Evolutionary conservation across 1,140 invertebrate species (phyloP).

Genomic region (Lucilia cuprina): DNA sequence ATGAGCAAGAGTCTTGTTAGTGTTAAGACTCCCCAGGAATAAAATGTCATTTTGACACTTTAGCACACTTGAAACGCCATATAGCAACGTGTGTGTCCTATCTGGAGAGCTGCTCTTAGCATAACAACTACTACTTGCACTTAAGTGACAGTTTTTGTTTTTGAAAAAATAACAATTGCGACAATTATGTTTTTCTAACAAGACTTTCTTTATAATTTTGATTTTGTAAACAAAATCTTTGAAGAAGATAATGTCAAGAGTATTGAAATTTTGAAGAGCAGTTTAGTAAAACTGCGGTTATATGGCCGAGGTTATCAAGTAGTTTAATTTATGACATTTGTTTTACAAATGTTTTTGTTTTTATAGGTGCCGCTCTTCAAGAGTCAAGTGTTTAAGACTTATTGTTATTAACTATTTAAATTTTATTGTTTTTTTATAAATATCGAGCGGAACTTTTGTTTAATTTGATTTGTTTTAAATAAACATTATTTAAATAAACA

Average conservation of each 20-base stretch:
- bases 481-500: not conserved
- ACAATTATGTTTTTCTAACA: constrained; percentile 1
- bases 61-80: not conserved
- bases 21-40: constrained; percentile 15
- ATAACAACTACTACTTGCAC: not conserved
- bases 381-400: not conserved
- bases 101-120: not conserved
- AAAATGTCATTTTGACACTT: constrained; percentile 43
- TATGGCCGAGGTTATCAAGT: not conserved
- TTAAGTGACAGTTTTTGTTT: not conserved
- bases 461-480: not conserved
- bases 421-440: too few species aligned
- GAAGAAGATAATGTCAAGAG: not conserved
- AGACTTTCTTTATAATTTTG: not conserved
- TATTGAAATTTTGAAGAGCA: not conserved
- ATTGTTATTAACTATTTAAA: too few species aligned
- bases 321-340: constrained; percentile 19
- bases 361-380: constrained; percentile 23
- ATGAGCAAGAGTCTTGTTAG: not conserved
- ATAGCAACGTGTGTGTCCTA: constrained; percentile 40
- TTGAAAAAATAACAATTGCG: not conserved
- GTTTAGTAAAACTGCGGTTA: not conserved
- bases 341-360: constrained; percentile 14
- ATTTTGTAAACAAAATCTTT: not conserved
- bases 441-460: not conserved